Conservation (phyloP, 2,888 invertebrate genomes). For the Pyrrhia umbra region DNA sequence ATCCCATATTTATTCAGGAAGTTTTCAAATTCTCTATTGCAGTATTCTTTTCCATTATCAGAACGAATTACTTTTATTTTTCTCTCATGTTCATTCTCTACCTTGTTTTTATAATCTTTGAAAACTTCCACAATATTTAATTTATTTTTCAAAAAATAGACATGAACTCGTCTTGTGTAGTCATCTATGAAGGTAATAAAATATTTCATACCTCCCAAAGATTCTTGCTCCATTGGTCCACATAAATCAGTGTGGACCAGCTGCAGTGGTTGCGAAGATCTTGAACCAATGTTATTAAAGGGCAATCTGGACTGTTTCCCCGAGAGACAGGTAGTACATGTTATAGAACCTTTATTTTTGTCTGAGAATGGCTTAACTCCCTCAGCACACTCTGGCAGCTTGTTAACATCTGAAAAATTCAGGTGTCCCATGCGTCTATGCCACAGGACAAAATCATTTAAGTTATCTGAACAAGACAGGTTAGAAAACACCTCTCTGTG, state of each 20-base stretch:
- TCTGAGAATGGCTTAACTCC: background rate
- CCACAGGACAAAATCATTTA: conserved; percentile 13
- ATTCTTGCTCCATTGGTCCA: background rate
- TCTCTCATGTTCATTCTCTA: background rate
- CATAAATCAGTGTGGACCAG: background rate
- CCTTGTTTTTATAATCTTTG: background rate
- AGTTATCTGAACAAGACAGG: background rate
- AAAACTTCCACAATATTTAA: background rate
- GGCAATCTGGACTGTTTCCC: conserved; percentile 7
- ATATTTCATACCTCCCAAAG: background rate
- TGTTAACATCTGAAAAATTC: conserved; percentile 11
- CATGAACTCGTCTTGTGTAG: too few species aligned
- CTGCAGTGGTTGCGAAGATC: background rate
- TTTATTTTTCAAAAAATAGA: too few species aligned
- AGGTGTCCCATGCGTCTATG: conserved; percentile 24
- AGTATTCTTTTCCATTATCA: conserved; percentile 2
- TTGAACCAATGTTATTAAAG: background rate
- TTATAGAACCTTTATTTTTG: background rate
- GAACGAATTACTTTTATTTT: background rate
- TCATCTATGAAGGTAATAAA: background rate
- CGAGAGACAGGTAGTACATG: conserved; percentile 1
- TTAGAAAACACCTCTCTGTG: background rate
- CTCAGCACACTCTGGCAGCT: background rate
- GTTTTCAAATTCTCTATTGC: too few species aligned
- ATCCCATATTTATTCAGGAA: too few species aligned